A percentile compares a stretch with the other conserved stretches of the same genome.
These are phyloP conservation scores for Patella vulgata DNA, from an alignment of 1,140 invertebrate genomes.

Conservation along the genomic window DNA sequence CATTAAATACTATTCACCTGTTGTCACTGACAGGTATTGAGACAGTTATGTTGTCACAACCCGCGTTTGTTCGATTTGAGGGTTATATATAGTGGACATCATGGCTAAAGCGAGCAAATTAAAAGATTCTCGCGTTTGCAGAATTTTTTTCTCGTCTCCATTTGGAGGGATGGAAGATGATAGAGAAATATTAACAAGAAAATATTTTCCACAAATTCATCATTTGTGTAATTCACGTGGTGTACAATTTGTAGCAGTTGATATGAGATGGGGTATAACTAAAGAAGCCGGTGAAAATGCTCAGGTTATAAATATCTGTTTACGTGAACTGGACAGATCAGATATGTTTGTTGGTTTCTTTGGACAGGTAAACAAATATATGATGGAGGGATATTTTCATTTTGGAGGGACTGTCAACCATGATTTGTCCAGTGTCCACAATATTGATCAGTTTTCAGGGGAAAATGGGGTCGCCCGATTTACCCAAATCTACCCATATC, in stretches of 20 bases:
- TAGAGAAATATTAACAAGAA: conserved; percentile 54
- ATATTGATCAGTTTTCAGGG: too few relatives aligned
- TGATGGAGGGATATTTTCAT: too few relatives aligned
- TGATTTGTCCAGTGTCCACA: too few relatives aligned
- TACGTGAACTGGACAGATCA: conserved; percentile 57
- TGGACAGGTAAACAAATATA: conserved; percentile 58
- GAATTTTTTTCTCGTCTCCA: conserved; percentile 63
- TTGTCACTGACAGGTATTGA: too few relatives aligned
- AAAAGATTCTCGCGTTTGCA: conserved; percentile 46
- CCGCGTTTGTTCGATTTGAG: too few relatives aligned
- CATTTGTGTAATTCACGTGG: conserved; percentile 54
- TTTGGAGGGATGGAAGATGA: conserved; percentile 62
- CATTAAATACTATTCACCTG: too few relatives aligned
- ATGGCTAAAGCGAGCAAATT: conserved; percentile 19
- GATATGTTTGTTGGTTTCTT: conserved; percentile 63
- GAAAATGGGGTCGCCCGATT: too few relatives aligned
- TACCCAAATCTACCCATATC: too few relatives aligned
- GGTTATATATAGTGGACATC: too few relatives aligned
- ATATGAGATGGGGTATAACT: conserved; percentile 65
- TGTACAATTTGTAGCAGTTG: conserved; percentile 59
- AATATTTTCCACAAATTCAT: conserved; percentile 57
- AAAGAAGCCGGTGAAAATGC: conserved; percentile 53
- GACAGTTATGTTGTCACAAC: too few relatives aligned
- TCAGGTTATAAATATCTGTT: conserved; percentile 61
- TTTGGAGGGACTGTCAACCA: too few relatives aligned